Percentiles rank a stretch among this genome's conserved stretches.
Evolutionary conservation across 2,797 vertebrate genomes (phyloP).

Genomic region (Platyrinchus mystaceus): DNA sequence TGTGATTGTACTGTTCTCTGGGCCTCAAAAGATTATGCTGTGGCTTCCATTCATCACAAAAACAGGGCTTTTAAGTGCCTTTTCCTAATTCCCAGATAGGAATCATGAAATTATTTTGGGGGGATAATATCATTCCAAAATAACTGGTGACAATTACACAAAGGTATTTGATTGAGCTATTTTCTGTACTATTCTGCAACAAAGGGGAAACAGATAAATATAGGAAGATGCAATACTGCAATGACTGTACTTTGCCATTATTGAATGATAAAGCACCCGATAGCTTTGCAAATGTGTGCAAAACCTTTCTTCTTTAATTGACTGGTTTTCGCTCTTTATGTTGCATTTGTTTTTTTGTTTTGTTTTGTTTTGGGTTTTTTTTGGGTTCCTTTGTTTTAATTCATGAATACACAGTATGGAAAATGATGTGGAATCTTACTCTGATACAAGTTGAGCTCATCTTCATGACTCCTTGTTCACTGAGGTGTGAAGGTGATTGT

Average conservation of each 20-base stretch:
- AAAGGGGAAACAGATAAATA: background rate
- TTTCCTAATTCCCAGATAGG: conserved; percentile 46
- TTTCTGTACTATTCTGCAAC: conserved; percentile 18
- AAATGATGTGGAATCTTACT: background rate
- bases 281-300: background rate
- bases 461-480: background rate
- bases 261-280: background rate
- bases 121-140: background rate
- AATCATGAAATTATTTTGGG: background rate
- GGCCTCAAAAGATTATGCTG: conserved; percentile 40
- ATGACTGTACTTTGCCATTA: background rate
- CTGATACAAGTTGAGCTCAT: background rate
- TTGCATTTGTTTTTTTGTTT: background rate
- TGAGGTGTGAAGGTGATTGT: background rate
- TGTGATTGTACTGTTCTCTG: conserved; percentile 33
- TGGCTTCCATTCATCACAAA: conserved; percentile 42
- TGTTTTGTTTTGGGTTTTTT: background rate
- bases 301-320: background rate
- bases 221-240: background rate
- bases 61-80: background rate
- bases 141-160: conserved; percentile 2
- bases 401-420: background rate
- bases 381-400: background rate
- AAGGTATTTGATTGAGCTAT: background rate
- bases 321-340: background rate